Base-by-base conservation (phyloP, 1,140 invertebrate genomes). In the Euwallacea similis region DNA sequence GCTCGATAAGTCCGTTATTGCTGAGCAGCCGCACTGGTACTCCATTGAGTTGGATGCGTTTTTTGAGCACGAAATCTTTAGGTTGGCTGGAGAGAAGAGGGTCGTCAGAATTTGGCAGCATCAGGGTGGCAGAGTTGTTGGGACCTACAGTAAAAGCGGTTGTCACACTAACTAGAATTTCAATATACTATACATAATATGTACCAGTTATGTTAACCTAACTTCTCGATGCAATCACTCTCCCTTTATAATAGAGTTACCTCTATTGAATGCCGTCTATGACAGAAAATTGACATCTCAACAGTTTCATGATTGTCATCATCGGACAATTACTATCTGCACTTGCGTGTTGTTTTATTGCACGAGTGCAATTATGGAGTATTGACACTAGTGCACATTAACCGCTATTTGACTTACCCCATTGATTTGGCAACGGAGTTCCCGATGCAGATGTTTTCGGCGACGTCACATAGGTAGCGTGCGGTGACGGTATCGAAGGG, bases 51-150 rank as follows among this genome's bases (percentile, higher is more conserved):
- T 89, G 88, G 68, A 89, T 87, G 72, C 85, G 85, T 56, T 87
- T 86, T 54, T 87, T 85, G 9, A 86, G 84, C 0, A 86, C 86
- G 79, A 93, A 93, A 74, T 93, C 91, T 67, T 92, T 88, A 0
- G 91, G 91, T 73, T 89, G 92, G 13, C 91, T 93, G 0, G 91
- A 93, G 13, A 94, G 78, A 0, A 93, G 77, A 0, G 92, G 92
- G 80, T 93, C 92, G 74, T 93, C 91, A 0, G 92, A 93, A 78
- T 93, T 93, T 7, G 91, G 87, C 90, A 93, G 91, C 90, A 91
- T 91, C 77, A 46, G 86, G 89, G 76, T 90, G 88, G 3, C 90
- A 78, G 0, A 84, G 82, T 64, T 66, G 11, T 21, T 85, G 83
- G 76, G 21, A 33, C 21, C 21, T 33, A 33, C 21, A 33, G 21